phyloP scores from a whole-genome alignment of 2,797 vertebrate species.

The Mycteria americana region DNA sequence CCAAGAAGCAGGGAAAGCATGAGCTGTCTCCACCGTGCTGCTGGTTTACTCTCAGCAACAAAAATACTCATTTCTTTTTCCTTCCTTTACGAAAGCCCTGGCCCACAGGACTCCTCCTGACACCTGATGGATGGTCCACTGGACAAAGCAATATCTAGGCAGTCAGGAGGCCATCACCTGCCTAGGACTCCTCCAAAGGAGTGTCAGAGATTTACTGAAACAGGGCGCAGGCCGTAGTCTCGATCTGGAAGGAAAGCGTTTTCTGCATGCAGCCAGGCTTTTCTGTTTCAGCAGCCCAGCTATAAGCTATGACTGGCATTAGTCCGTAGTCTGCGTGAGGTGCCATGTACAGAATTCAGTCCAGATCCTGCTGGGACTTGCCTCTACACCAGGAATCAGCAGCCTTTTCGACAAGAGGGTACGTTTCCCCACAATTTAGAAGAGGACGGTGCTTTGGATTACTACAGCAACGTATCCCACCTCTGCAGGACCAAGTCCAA shows the following conservation, averaged over 20 bases:
- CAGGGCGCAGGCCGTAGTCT: neutral
- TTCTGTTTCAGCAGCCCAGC: neutral
- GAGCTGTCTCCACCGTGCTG: neutral
- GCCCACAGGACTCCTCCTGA: neutral
- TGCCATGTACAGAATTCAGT: neutral
- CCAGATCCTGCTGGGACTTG: neutral
- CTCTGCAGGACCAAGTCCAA: neutral
- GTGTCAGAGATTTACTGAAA: neutral
- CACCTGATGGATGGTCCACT: neutral
- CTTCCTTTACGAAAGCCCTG: neutral
- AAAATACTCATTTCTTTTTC: neutral
- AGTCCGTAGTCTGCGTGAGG: neutral
- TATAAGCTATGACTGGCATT: neutral
- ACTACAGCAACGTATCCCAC: neutral
- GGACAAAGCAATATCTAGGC: neutral
- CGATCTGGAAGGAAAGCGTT: neutral
- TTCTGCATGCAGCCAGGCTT: neutral
- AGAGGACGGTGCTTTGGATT: neutral
- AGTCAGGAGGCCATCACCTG: neutral
- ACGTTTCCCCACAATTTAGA: neutral
- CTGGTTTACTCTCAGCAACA: neutral
- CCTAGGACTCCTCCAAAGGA: neutral
- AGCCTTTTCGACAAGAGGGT: neutral
- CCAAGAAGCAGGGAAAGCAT: neutral
- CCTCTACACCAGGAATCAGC: neutral